Evolutionary conservation across 2,888 invertebrate species (phyloP), one percentile per base, ranked within the genome.

Genomic region (Philaethria dido): DNA sequence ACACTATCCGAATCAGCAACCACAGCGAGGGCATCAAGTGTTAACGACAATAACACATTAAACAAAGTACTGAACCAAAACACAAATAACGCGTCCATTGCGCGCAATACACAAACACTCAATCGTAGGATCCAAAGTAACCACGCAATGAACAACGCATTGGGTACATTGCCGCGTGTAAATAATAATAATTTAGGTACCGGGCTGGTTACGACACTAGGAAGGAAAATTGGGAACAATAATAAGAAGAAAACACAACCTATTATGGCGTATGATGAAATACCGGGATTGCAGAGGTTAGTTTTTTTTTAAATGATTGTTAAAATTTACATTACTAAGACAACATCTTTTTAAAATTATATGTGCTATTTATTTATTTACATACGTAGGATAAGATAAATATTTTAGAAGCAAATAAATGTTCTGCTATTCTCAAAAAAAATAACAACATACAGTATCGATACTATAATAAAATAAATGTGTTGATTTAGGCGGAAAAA

Each of bases 1-100:
- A 95, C 96, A 0, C 95, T 96, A 75, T 97, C 97, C 0, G 97
- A 97, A 79, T 96, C 96, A 0, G 96, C 96, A 0, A 97, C 97
- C 0, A 97, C 97, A 0, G 96, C 96, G 0, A 94, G 97, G 52
- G 96, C 97, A 0, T 96, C 96, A 0, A 96, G 96, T 81, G 93
- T 94, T 66, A 94, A 93, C 77, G 92, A 92, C 54, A 90, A 89
- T 71, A 83, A 81, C 42, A 87, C 87, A 0, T 74, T 89, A 1
- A 89, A 90, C 81, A 90, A 91, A 74, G 77, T 89, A 6, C 88
- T 89, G 78, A 90, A 89, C 73, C 77, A 78, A 18, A 63, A 64
- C 18, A 48, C 80, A 0, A 87, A 87, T 78, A 86, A 87, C 77
- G 71, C 83, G 6, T 74, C 85, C 78, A 81, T 83, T 65, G 82